These are phyloP conservation scores for Hippasteria phrygiana DNA, from an alignment of 53 echinoderm and acorn worm species.

Conservation along the genomic window DNA sequence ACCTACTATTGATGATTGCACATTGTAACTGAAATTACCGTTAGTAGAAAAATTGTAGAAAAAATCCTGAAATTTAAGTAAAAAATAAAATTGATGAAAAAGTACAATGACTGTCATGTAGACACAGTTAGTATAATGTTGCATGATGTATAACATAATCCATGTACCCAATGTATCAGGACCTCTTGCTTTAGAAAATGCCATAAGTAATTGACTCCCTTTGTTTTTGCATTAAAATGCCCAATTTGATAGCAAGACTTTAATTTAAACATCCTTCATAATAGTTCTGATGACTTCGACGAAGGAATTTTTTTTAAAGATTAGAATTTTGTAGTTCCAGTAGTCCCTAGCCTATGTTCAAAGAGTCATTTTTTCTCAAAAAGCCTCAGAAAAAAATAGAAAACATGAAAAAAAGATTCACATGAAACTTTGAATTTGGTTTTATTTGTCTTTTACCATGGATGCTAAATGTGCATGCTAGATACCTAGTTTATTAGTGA, in stretches of 20 bases:
- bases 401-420: background rate
- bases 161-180: background rate
- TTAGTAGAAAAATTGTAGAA: background rate
- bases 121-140: background rate
- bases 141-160: conserved; percentile 24
- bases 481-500: background rate
- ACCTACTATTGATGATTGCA: no score
- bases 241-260: conserved; percentile 1
- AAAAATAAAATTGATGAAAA: background rate
- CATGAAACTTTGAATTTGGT: background rate
- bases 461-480: conserved; percentile 3
- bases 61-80: background rate
- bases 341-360: conserved; percentile 15
- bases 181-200: background rate
- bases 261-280: background rate
- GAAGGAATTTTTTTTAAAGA: background rate
- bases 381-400: background rate
- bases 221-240: background rate
- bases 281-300: background rate
- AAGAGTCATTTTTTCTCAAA: background rate
- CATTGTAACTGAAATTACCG: no score
- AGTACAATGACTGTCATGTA: conserved; percentile 5
- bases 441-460: background rate
- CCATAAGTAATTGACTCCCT: background rate
- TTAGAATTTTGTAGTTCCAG: background rate